A percentile compares a stretch with the other conserved stretches of the same genome.
These are phyloP conservation scores for Busseola fusca DNA, from an alignment of 2,888 invertebrate genomes.

Conservation along the genomic window DNA sequence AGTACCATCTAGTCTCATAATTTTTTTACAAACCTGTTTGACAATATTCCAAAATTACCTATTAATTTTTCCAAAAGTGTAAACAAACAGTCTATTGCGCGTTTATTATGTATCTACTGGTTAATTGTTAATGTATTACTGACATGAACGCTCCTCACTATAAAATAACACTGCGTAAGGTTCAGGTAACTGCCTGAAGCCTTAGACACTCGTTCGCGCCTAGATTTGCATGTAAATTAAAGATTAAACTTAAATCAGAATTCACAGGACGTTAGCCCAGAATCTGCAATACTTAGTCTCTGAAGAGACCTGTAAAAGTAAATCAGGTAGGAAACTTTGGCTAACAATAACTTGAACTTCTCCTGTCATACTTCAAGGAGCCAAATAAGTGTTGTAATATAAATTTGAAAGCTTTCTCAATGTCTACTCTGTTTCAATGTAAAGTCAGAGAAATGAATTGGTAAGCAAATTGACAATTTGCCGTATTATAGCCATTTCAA, in stretches of 20 bases:
- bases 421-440: not conserved
- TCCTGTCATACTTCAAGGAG: not conserved
- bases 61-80: no score
- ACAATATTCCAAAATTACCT: not conserved
- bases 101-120: not conserved
- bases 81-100: not conserved
- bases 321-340: slow-evolving; percentile 24
- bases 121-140: not conserved
- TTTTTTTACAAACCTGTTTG: not conserved
- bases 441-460: not conserved
- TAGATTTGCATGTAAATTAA: slow-evolving; percentile 56
- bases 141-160: not conserved
- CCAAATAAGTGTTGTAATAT: not conserved
- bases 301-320: slow-evolving; percentile 35
- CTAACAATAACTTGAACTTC: slow-evolving; percentile 27
- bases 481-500: not conserved
- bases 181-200: not conserved
- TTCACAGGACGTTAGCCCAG: slow-evolving; percentile 42
- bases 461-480: not conserved
- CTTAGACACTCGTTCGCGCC: slow-evolving; percentile 26
- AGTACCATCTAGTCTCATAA: not conserved
- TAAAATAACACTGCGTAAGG: slow-evolving; percentile 6
- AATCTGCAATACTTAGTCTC: slow-evolving; percentile 24
- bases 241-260: slow-evolving; percentile 58
- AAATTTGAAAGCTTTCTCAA: slow-evolving; percentile 7